Percentiles rank a stretch among this genome's conserved stretches.
These are phyloP conservation scores for Eupsittula cactorum DNA, from an alignment of 2,113 vertebrate species.

Conservation along the genomic window DNA sequence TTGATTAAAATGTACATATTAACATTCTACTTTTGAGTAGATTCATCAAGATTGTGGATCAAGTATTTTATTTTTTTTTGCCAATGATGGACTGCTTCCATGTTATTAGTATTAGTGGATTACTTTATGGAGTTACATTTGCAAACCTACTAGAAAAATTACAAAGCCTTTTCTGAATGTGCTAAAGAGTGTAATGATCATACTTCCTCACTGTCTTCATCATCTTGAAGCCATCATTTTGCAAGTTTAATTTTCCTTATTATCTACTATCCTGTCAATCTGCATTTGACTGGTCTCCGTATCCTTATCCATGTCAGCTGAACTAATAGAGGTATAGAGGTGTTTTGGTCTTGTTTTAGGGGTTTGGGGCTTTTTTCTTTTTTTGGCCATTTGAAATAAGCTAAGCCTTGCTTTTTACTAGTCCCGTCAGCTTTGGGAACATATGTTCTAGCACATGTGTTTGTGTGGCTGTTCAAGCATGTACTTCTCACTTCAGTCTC, in stretches of 20 bases:
- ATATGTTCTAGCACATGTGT: not conserved
- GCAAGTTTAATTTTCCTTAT: not conserved
- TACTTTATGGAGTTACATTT: not conserved
- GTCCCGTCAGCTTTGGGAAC: not conserved
- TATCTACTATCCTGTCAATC: not conserved
- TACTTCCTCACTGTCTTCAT: not conserved
- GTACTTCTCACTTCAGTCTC: not conserved
- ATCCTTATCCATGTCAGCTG: not conserved
- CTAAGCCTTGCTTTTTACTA: not conserved
- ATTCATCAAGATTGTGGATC: not conserved
- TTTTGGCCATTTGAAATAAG: not conserved
- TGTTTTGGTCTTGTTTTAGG: not conserved
- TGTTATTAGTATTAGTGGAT: not conserved
- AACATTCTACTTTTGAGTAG: not conserved
- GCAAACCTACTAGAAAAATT: not conserved
- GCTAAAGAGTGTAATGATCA: not conserved
- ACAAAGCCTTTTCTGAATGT: not conserved
- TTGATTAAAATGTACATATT: not conserved
- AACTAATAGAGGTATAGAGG: not conserved
- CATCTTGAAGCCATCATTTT: not conserved
- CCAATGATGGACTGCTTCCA: not conserved
- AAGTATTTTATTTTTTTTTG: not conserved
- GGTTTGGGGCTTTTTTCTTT: not conserved
- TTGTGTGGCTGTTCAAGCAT: fast-evolving
- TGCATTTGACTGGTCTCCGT: not conserved